Evolutionary conservation across 2,797 vertebrate genomes (phyloP).

Genomic region (Rhinella marina): DNA sequence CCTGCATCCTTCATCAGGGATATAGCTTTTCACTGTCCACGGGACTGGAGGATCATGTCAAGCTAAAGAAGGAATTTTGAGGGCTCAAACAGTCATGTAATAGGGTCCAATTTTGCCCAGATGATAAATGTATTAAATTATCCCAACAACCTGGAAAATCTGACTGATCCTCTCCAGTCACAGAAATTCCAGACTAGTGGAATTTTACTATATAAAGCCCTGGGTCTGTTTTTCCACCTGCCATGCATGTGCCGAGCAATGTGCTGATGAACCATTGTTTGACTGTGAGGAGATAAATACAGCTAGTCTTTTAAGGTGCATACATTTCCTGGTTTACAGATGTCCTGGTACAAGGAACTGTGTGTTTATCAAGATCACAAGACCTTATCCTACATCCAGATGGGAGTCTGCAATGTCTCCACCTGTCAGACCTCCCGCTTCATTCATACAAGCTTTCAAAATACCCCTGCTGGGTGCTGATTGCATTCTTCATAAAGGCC

Average conservation of each 20-base stretch:
- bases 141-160: not conserved
- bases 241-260: not conserved
- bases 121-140: not conserved
- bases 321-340: not conserved
- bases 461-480: not conserved
- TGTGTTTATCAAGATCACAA: constrained; percentile 26
- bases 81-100: not conserved
- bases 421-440: constrained; percentile 20
- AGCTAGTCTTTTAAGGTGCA: not conserved
- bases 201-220: no score
- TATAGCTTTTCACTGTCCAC: no score
- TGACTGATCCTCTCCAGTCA: not conserved
- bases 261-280: not conserved
- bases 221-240: not conserved
- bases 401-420: constrained; percentile 11
- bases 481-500: no score
- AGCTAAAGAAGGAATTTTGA: no score
- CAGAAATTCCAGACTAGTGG: not conserved
- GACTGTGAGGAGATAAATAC: not conserved
- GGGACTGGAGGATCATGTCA: no score
- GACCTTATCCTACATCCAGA: not conserved
- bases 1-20: no score
- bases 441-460: not conserved
- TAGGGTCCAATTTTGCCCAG: not conserved
- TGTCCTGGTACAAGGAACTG: not conserved